Conservation (phyloP, 2,113 vertebrate species). For the Arizona elegans region DNA sequence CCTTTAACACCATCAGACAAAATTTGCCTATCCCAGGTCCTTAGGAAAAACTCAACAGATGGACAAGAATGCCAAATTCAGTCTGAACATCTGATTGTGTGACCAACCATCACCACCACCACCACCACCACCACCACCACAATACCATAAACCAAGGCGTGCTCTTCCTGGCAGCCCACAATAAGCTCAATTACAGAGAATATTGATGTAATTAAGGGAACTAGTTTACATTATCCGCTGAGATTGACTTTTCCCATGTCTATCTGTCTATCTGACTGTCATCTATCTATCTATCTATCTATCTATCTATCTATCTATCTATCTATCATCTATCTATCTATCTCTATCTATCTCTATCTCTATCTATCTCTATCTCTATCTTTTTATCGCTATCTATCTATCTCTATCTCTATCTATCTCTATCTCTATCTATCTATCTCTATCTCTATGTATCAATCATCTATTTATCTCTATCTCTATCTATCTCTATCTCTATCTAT, state of each 20-base stretch:
- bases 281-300: no score
- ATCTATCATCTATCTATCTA: no score
- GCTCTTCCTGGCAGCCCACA: neutral
- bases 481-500: no score
- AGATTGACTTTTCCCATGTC: neutral
- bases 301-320: no score
- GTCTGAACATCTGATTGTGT: neutral
- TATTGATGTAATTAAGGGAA: neutral
- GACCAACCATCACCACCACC: neutral
- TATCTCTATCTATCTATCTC: no score
- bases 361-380: no score
- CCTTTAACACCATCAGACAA: neutral
- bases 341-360: no score
- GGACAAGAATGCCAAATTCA: neutral
- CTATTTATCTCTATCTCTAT: no score
- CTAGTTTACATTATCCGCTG: neutral
- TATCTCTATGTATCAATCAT: no score
- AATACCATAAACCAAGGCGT: neutral
- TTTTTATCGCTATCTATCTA: no score
- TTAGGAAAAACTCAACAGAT: neutral
- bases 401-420: no score
- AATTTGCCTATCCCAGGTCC: neutral
- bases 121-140: neutral
- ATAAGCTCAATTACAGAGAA: neutral
- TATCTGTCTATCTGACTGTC: no score